Base-by-base conservation (phyloP, 2,888 invertebrate genomes). In the Melinaea marsaeus region DNA sequence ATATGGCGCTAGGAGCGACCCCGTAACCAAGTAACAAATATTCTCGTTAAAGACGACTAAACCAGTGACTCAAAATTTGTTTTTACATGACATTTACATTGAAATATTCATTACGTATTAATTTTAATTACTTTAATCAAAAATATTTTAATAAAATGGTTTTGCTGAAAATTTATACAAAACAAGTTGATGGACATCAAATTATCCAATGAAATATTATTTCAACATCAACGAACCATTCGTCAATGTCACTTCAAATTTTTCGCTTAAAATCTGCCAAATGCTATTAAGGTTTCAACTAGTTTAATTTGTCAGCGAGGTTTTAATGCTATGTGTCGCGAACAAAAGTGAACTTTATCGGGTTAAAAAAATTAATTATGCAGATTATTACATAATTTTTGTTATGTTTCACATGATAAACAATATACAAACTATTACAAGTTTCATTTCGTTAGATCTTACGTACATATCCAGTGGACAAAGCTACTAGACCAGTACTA, bases 41-140 rank as follows among this genome's bases (percentile, higher is more conserved):
- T 22, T 42, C 3, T 7, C 11, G 42, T 42, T 22, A 22, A 22
- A 22, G 22, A 22, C 22, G 22, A 22, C 22, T 22, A 22, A 22
- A 22, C 22, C 22, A 22, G 22, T 22, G 22, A 22, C 22, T 22
- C 22, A 22, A 22, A 22, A 22, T 22, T 22, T 22, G 22, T 22
- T 22, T 22, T 22, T 22, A 22, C 22, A 22, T 22, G 42, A 42
- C 7, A 42, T 9, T 42, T 42, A 9, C 7, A 7, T 32, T 32
- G 51, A 55, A 13, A 37, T 56, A 55, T 58, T 64, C 55, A 61
- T 61, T 56, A 47, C 58, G 55, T 55, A 58, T 47, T 58, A 64
- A 61, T 61, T 64, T 58, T 55, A 58, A 64, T 61, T n/a, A 64
- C 37, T 37, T 57, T 51, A 57, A 54, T 32, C 51, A 32, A 32